Evolutionary conservation across 1,140 invertebrate species (phyloP).

Genomic region (Drosophila tropicalis): DNA sequence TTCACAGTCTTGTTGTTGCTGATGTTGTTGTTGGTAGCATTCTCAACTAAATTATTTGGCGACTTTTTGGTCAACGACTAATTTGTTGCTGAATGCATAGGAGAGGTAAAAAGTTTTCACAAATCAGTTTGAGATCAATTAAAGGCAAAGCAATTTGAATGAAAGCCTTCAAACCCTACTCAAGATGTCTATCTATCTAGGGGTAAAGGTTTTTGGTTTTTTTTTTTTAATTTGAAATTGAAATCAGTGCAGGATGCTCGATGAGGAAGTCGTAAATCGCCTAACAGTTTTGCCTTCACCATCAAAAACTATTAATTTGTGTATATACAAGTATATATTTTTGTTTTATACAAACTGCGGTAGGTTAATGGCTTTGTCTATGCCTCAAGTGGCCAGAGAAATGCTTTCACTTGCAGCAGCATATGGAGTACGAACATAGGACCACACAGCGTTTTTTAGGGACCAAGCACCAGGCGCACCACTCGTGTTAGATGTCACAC

Average conservation of each 20-base stretch:
- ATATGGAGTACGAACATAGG: conserved; percentile 31
- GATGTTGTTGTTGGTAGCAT: not conserved
- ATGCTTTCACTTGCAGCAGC: conserved; percentile 60
- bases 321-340: conserved; percentile 19
- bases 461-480: conserved; percentile 6
- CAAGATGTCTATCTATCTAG: conserved; percentile 75
- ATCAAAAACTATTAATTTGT: conserved; percentile 73
- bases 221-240: not conserved
- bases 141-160: conserved; percentile 64
- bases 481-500: conserved; percentile 68
- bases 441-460: conserved; percentile 55
- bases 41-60: conserved; percentile 69
- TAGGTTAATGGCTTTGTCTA: conserved; percentile 68
- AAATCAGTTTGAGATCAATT: conserved; percentile 59
- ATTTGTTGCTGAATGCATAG: conserved; percentile 56
- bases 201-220: conserved; percentile 17
- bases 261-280: conserved; percentile 75
- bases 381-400: conserved; percentile 64
- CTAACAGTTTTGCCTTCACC: conserved; percentile 55
- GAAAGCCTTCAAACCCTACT: conserved; percentile 78
- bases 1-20: conserved; percentile 34
- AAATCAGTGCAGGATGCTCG: conserved; percentile 57
- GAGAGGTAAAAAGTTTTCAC: not conserved
- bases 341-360: conserved; percentile 76
- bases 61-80: conserved; percentile 58